Conservation (phyloP, 2,888 invertebrate species). For the Heliconius hortense region DNA sequence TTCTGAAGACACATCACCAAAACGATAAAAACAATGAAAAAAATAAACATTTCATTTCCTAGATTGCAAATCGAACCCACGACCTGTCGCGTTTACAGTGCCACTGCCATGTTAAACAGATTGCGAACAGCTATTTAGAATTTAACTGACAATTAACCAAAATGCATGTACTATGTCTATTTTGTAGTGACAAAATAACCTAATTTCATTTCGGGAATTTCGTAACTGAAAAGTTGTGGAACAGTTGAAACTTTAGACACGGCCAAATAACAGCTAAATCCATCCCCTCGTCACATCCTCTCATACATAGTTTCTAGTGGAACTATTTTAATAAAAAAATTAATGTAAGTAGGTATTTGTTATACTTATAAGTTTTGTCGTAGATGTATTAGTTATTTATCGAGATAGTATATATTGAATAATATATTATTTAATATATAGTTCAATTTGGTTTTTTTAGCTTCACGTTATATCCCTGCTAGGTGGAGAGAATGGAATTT, state of each 20-base stretch:
- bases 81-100: not conserved
- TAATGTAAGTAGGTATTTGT: not conserved
- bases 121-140: not conserved
- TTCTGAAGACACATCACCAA: too few species aligned
- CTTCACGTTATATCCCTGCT: not conserved
- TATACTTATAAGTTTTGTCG: too few species aligned
- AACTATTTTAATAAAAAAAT: slow-evolving; percentile 15
- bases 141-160: not conserved
- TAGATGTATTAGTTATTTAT: too few species aligned
- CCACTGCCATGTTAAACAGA: not conserved
- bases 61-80: too few species aligned
- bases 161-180: not conserved
- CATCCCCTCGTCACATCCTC: not conserved
- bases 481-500: not conserved
- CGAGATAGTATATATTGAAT: not conserved
- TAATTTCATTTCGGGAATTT: slow-evolving; percentile 3
- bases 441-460: too few species aligned
- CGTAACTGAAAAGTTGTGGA: not conserved
- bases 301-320: slow-evolving; percentile 2
- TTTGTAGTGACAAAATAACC: not conserved
- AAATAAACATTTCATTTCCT: too few species aligned
- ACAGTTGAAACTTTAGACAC: slow-evolving; percentile 7
- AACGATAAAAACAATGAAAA: too few species aligned
- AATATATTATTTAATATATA: not conserved
- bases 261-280: slow-evolving; percentile 2